Conservation (phyloP, 2,888 invertebrate genomes). For the Emmelina monodactyla region DNA sequence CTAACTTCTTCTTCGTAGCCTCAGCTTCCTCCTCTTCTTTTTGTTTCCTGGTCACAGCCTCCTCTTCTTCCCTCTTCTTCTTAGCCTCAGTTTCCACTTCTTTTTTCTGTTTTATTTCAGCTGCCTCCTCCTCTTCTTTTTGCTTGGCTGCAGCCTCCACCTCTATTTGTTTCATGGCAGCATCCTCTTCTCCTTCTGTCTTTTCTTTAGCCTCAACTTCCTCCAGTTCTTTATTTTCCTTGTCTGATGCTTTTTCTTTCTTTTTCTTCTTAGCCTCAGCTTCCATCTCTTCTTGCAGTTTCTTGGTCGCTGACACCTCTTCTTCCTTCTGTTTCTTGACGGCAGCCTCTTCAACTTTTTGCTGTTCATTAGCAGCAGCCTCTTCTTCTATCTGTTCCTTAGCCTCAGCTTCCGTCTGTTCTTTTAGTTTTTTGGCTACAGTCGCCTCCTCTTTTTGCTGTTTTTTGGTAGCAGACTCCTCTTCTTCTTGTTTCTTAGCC, state of each 20-base stretch:
- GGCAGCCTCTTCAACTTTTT: slow-evolving; percentile 13
- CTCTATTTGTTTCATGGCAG: slow-evolving; percentile 11
- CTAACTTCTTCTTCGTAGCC: slow-evolving; percentile 11
- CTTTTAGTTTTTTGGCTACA: slow-evolving; percentile 6
- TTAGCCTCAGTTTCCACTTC: slow-evolving; percentile 2
- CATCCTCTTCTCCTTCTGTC: slow-evolving; percentile 4
- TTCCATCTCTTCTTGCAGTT: not conserved
- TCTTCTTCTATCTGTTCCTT: slow-evolving; percentile 8
- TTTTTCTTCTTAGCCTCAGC: slow-evolving; percentile 11
- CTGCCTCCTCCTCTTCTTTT: slow-evolving; percentile 13
- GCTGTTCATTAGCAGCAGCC: slow-evolving; percentile 12
- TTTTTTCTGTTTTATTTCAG: slow-evolving; percentile 9
- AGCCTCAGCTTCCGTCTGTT: slow-evolving; percentile 8
- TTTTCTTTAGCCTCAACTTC: slow-evolving; percentile 1
- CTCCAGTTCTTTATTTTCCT: slow-evolving; percentile 11
- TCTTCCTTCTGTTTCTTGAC: slow-evolving; percentile 14
- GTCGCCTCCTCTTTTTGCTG: slow-evolving; percentile 9
- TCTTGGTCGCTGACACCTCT: slow-evolving; percentile 2
- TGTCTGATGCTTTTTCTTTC: slow-evolving; percentile 6
- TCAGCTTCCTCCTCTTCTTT: slow-evolving; percentile 9
- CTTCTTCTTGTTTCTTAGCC: slow-evolving; percentile 7
- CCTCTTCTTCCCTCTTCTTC: slow-evolving; percentile 5
- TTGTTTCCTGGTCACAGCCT: slow-evolving; percentile 7
- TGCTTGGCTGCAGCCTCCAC: no score
- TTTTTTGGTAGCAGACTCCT: not conserved